Evolutionary conservation across 2,888 invertebrate species (phyloP), one percentile per base, ranked within the genome.

Genomic region (Pandemis cinnamomeana): DNA sequence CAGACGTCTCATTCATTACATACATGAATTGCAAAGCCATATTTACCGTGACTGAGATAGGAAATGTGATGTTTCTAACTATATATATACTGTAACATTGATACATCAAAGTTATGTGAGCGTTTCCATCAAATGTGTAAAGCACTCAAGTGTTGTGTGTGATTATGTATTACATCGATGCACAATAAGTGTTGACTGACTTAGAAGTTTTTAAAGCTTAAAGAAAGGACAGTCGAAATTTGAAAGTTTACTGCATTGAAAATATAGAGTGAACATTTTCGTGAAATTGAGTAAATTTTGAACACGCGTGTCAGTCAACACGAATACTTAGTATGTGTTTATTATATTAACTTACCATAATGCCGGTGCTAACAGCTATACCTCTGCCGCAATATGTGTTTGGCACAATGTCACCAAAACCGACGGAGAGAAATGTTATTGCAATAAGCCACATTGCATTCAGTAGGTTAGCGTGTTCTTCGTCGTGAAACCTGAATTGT

Each of bases 371-470:
- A 91, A 99, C 99, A 89, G 99, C 99, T 92, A 99, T 99, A 91
- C 98, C 99, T 94, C 99, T 96, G 89, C 99, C 99, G 95, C 99
- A 99, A 95, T 99, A 99, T 83, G 99, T 99, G 95, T 99, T 99
- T 92, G 99, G 99, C 91, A 99, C 99, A 92, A 99, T 99, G 95
- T 99, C 99, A 91, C 99, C 99, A 95, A 99, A 99, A 92, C 99
- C 99, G 89, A 99, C 99, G 95, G 99, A 99, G 91, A 99, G 97
- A 96, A 99, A 99, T 87, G 99, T 99, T 91, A 99, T 99, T 89
- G 99, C 99, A 94, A 99, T 99, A 95, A 99, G 97, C 99, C 99
- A 99, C 98, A 99, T 99, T 88, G 99, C 98, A 95, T 99, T 99
- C 93, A 99, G 96, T 91, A 99, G 97, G 95, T 99, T 99, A 92